Percentiles rank a stretch among this genome's conserved stretches.
phyloP scores from a whole-genome alignment of 2,888 invertebrate species.

The Tetragnatha montana region DNA sequence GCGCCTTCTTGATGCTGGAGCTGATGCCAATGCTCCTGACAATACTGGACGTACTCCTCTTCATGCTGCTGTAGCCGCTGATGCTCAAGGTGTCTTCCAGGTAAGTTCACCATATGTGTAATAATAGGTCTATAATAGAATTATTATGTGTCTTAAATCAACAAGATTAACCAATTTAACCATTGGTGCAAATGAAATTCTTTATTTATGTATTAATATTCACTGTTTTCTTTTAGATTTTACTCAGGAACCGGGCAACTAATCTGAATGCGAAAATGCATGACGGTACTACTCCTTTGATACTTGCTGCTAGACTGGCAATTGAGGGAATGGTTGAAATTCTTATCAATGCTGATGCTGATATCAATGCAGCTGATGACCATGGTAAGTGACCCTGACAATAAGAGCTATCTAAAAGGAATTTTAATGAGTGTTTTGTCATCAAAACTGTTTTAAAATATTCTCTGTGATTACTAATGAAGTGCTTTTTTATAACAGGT shows the following conservation, averaged over 20 bases:
- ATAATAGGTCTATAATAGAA: too few relatives aligned
- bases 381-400: slow-evolving; percentile 79
- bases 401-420: neutral
- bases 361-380: slow-evolving; percentile 96
- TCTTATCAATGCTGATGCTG: slow-evolving; percentile 94
- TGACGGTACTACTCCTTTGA: slow-evolving; percentile 96
- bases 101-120: slow-evolving; percentile 23
- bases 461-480: neutral
- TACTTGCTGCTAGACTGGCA: slow-evolving; percentile 91
- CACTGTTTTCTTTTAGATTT: slow-evolving; percentile 80
- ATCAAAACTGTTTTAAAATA: neutral
- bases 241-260: slow-evolving; percentile 92
- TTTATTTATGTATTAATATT: neutral
- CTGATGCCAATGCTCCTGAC: slow-evolving; percentile 96
- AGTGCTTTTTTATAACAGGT: slow-evolving; percentile 43
- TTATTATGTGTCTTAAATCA: neutral
- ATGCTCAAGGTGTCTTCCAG: slow-evolving; percentile 89
- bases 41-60: slow-evolving; percentile 95
- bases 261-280: slow-evolving; percentile 96
- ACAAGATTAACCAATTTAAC: neutral
- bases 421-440: neutral
- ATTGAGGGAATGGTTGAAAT: slow-evolving; percentile 98
- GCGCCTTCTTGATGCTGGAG: slow-evolving; percentile 91
- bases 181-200: neutral
- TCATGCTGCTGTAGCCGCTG: slow-evolving; percentile 96